These are phyloP conservation scores for Littorina saxatilis DNA, from an alignment of 1,140 invertebrate species.

Conservation along the genomic window DNA sequence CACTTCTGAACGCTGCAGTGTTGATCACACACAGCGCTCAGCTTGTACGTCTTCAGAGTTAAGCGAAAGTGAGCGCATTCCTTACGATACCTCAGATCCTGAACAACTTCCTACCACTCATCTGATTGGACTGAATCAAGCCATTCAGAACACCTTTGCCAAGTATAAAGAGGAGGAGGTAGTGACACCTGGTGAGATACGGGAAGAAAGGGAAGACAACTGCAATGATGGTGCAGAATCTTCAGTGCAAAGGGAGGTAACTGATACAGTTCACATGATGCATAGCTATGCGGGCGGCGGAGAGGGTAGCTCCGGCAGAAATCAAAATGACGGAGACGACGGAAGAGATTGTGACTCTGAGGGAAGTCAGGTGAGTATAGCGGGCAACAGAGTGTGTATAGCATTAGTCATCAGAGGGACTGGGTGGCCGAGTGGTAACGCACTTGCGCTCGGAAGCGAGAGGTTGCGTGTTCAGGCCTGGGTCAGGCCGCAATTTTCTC, in stretches of 20 bases:
- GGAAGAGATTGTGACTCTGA: not conserved
- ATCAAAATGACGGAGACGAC: not conserved
- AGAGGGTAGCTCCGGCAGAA: not conserved
- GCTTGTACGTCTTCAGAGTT: no score
- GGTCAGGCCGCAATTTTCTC: no score
- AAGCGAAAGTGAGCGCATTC: no score
- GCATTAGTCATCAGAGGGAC: no score
- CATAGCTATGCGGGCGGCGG: conserved; percentile 53
- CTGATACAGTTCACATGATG: conserved; percentile 57
- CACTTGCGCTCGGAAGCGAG: no score
- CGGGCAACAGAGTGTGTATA: no score
- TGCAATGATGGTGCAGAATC: not conserved
- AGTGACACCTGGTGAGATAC: not conserved
- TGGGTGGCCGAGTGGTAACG: no score
- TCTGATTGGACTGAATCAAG: conserved; percentile 49
- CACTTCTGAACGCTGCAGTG: no score
- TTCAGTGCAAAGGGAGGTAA: conserved; percentile 8
- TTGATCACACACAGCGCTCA: no score
- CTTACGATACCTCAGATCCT: no score
- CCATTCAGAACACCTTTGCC: conserved; percentile 53
- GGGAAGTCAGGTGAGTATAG: not conserved
- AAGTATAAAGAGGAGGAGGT: conserved; percentile 48
- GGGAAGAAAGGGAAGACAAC: not conserved
- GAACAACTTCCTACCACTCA: conserved; percentile 1
- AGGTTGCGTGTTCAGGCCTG: no score